Percentiles rank a stretch among this genome's conserved stretches.
phyloP scores from a whole-genome alignment of 2,888 invertebrate genomes.

The Latrodectus hesperus region DNA sequence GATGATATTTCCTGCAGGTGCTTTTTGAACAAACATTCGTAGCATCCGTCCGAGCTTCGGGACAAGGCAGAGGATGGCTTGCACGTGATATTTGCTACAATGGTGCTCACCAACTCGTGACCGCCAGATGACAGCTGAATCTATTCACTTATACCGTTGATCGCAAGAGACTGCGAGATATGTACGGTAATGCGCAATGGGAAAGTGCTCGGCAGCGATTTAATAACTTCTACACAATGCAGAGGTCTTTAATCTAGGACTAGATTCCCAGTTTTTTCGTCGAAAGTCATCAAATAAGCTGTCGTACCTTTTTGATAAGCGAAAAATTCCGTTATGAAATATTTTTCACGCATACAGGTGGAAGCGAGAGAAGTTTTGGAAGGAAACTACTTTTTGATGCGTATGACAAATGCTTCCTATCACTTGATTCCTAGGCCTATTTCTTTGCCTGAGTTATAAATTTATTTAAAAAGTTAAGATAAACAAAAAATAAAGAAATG shows the following conservation, averaged over 20 bases:
- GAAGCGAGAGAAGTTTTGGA: too few relatives aligned
- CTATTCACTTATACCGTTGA: conserved; percentile 18
- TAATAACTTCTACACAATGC: not conserved
- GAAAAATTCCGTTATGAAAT: too few relatives aligned
- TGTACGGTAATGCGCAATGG: conserved; percentile 37
- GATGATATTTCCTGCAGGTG: conserved; percentile 67
- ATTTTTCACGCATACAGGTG: too few relatives aligned
- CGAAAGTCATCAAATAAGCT: too few relatives aligned
- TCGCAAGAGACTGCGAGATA: not conserved
- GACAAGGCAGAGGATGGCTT: conserved; percentile 14
- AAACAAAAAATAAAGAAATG: too few relatives aligned
- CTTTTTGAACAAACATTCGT: conserved; percentile 39
- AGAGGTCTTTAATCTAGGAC: not conserved
- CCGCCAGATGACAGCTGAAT: conserved; percentile 62
- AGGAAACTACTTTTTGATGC: too few relatives aligned
- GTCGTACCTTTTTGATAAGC: too few relatives aligned
- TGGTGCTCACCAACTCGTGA: conserved; percentile 57
- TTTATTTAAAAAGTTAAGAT: too few relatives aligned
- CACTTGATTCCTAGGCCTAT: too few relatives aligned
- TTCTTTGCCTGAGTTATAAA: too few relatives aligned
- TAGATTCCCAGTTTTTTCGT: too few relatives aligned
- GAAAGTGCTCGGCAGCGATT: conserved; percentile 12
- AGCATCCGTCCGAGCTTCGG: conserved; percentile 34
- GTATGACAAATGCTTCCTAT: too few relatives aligned
- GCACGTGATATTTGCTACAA: conserved; percentile 58